Conservation (phyloP, 2,797 vertebrate species). For the Bradypodion pumilum region DNA sequence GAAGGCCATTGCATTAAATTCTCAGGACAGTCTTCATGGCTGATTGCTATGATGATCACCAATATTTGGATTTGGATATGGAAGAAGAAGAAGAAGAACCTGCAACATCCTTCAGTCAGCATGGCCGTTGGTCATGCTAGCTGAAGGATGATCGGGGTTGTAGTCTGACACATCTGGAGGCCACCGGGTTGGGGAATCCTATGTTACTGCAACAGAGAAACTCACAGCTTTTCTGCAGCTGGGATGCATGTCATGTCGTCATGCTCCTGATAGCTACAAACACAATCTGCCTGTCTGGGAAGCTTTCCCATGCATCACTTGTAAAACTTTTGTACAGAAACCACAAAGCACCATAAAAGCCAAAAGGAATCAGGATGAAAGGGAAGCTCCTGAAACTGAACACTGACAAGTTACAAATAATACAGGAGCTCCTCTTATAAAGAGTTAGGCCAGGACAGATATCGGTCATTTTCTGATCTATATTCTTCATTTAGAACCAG, state of each 20-base stretch:
- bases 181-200: background rate
- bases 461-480: background rate
- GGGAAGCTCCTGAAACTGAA: background rate
- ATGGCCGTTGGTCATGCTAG: background rate
- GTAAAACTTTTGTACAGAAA: constrained; percentile 14
- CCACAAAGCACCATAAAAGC: background rate
- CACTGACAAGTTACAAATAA: background rate
- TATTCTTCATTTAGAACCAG: background rate
- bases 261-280: background rate
- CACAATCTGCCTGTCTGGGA: background rate
- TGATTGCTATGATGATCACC: too few species aligned
- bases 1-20: too few species aligned
- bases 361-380: constrained; percentile 35
- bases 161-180: background rate
- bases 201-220: background rate
- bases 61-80: too few species aligned
- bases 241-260: background rate
- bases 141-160: background rate
- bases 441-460: background rate
- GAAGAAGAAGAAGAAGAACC: too few species aligned
- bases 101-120: background rate
- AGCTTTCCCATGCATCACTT: background rate
- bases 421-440: background rate
- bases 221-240: constrained; percentile 20
- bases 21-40: too few species aligned